Conservation (phyloP, 2,888 invertebrate genomes). For the Drosophila recens region DNA sequence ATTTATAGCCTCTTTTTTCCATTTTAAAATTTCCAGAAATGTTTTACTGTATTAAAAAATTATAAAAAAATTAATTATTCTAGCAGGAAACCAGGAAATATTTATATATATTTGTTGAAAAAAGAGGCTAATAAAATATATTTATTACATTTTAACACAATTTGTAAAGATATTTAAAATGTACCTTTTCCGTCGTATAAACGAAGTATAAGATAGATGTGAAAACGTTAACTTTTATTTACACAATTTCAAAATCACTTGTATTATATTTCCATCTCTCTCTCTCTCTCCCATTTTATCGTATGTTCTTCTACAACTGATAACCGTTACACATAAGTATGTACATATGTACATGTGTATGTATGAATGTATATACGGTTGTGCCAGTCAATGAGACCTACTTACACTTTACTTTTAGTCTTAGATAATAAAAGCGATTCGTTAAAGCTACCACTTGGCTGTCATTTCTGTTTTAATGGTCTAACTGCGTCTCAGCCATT, state of each 20-base stretch:
- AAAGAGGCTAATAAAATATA: neutral
- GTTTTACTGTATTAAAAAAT: neutral
- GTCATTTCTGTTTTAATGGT: conserved; percentile 15
- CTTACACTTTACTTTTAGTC: conserved; percentile 51
- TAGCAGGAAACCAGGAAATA: neutral
- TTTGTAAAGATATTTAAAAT: neutral
- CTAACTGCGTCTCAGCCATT: conserved; percentile 34
- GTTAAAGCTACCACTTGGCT: conserved; percentile 37
- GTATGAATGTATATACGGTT: conserved; percentile 9
- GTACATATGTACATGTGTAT: neutral
- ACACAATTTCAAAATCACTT: conserved; percentile 33
- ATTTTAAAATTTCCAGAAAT: too few relatives aligned
- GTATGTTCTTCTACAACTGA: conserved; percentile 23
- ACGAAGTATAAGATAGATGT: conserved; percentile 12
- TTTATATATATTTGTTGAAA: neutral
- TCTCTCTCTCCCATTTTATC: neutral
- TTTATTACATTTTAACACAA: conserved; percentile 16
- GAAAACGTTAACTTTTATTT: conserved; percentile 21
- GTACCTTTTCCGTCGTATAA: conserved; percentile 19
- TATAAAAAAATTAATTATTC: neutral
- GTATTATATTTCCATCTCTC: neutral
- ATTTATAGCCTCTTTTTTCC: conserved; percentile 5
- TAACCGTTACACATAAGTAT: conserved; percentile 10
- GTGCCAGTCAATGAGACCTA: conserved; percentile 18
- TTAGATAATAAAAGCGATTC: conserved; percentile 55